A percentile compares a stretch with the other conserved stretches of the same genome.
Evolutionary conservation across 2,888 invertebrate species (phyloP).

Genomic region (Microctonus hyperodae): DNA sequence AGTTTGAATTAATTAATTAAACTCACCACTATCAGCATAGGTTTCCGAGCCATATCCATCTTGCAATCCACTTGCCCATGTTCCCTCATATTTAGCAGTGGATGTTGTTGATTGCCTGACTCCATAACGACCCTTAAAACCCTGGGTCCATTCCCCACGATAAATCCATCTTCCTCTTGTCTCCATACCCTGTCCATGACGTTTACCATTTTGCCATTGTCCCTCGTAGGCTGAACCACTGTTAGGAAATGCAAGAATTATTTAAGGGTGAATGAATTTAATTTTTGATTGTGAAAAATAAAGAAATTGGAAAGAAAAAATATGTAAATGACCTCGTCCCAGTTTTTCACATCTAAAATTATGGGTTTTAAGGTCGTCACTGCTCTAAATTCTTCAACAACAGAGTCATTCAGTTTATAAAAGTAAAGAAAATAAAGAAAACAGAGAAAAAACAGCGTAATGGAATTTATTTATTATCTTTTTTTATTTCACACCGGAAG

Average conservation of each 20-base stretch:
- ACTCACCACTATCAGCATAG: slow-evolving; percentile 98
- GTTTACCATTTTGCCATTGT: slow-evolving; percentile 99
- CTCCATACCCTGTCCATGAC: slow-evolving; percentile 98
- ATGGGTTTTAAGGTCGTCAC: slow-evolving; percentile 24
- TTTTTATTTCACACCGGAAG: not conserved
- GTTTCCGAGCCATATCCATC: slow-evolving; percentile 99
- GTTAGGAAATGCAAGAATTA: slow-evolving; percentile 44
- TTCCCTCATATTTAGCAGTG: slow-evolving; percentile 96
- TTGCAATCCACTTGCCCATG: slow-evolving; percentile 98
- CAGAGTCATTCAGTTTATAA: slow-evolving; percentile 8
- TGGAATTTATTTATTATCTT: not conserved
- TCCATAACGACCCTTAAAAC: slow-evolving; percentile 98
- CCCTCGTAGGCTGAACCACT: slow-evolving; percentile 97
- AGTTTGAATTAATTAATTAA: too few relatives aligned
- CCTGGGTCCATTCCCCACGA: slow-evolving; percentile 98
- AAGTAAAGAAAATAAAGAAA: not conserved
- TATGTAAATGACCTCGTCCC: slow-evolving; percentile 14
- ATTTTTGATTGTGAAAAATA: not conserved
- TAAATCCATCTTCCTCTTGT: slow-evolving; percentile 97
- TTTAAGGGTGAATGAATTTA: too few relatives aligned
- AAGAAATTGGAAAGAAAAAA: slow-evolving; percentile 7
- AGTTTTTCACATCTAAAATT: slow-evolving; percentile 7
- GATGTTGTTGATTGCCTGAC: slow-evolving; percentile 95
- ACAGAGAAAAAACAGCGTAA: not conserved
- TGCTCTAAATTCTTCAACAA: slow-evolving; percentile 20